Evolutionary conservation across 2,113 vertebrate genomes (phyloP), one percentile per base, ranked within the genome.

Genomic region (Bettongia penicillata): DNA sequence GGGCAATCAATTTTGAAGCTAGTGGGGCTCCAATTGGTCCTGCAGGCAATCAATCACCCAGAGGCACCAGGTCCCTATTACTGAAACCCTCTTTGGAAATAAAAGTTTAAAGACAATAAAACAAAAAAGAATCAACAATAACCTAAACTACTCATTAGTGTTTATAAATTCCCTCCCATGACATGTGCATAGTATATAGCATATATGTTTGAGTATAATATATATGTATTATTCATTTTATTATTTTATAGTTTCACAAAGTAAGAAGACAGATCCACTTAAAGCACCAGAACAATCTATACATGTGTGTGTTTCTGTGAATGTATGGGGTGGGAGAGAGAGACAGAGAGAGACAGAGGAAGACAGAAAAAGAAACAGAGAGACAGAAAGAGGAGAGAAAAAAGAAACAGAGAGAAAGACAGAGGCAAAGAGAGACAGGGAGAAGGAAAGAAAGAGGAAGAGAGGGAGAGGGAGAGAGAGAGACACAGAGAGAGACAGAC

Each of bases 21-120:
- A 97, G 98, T 97, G 93, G 98, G 98, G 98, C 98, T 99, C 98
- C 97, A 98, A 99, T 99, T 99, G 99, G 99, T 98, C 98, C 98
- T 98, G 57, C 95, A 97, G 97, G 98, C 98, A 97, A 99, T 99
- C 99, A 98, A 98, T 99, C 99, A 99, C 31, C 0, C 53, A 50
- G 94, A 93, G 97, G 97, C 98, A 99, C 97, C 94, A 97, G 98
- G 98, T 98, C 98, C 98, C 97, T 98, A 98, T 99, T 98, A 99
- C 97, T 94, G 68, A 97, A 97, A 94, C 97, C 8, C 22, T 96
- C 97, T 95, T 97, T 95, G 95, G 92, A 96, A 98, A 95, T 28
- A 95, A 94, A 96, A 97, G 91, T 49, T 77, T 94, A 96, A 97
- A 96, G 97, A 98, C 95, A 96, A 93, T 95, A 51, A 92, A 96